These are phyloP conservation scores for Lophotriccus pileatus DNA, from an alignment of 2,797 vertebrate species.

Conservation along the genomic window DNA sequence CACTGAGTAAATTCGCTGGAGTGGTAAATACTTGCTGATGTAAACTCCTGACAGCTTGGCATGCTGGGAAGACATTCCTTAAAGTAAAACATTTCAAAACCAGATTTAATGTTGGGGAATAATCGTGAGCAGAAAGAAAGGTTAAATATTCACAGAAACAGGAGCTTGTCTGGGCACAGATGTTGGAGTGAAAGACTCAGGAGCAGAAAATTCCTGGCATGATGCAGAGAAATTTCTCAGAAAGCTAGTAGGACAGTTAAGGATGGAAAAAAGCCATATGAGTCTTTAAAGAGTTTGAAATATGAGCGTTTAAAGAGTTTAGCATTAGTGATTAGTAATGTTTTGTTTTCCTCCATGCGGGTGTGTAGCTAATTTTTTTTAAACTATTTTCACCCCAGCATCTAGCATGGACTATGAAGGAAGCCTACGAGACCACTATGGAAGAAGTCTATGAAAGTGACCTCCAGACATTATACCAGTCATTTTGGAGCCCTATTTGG, in stretches of 20 bases:
- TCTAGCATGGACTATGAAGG: neutral
- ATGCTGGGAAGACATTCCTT: slow-evolving; percentile 97
- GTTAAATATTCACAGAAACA: neutral
- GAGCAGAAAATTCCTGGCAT: neutral
- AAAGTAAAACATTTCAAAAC: slow-evolving; percentile 35
- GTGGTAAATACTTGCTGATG: slow-evolving; percentile 93
- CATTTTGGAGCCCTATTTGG: neutral
- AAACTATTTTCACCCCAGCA: neutral
- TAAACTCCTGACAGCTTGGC: slow-evolving; percentile 97
- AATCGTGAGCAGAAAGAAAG: neutral
- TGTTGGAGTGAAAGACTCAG: neutral
- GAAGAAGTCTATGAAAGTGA: neutral
- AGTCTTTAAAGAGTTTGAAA: neutral
- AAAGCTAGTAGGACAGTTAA: neutral
- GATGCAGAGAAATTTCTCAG: neutral
- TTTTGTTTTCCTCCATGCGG: neutral
- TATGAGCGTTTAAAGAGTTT: neutral
- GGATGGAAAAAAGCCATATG: neutral
- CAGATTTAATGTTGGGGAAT: neutral
- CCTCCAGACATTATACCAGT: neutral
- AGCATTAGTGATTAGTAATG: neutral
- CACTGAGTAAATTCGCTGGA: slow-evolving; percentile 94
- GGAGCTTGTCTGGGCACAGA: neutral
- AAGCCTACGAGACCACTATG: neutral
- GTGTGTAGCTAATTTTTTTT: neutral